phyloP scores from a whole-genome alignment of 53 echinoderm and acorn worm species.

The Glandiceps talaboti region DNA sequence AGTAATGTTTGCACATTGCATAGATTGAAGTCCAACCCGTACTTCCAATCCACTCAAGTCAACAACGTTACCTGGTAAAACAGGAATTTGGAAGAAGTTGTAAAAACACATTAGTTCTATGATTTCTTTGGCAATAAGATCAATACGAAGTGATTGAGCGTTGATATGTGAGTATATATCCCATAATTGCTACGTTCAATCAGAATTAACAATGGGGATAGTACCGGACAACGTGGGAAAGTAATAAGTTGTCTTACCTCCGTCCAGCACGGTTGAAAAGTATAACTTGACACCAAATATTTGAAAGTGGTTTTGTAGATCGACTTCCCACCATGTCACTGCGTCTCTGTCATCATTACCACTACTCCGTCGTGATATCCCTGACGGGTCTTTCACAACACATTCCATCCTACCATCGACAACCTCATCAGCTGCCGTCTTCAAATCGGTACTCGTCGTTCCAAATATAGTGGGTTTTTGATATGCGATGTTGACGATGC shows the following conservation, averaged over 20 bases:
- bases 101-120: no score
- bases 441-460: not conserved
- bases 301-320: not conserved
- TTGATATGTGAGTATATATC: no score
- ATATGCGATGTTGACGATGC: not conserved
- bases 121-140: no score
- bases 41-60: not conserved
- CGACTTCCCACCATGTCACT: not conserved
- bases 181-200: no score
- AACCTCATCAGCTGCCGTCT: not conserved
- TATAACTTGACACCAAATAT: not conserved
- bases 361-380: no score
- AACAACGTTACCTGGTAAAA: no score
- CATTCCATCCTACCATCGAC: not conserved
- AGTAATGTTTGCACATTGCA: not conserved
- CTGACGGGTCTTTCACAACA: not conserved
- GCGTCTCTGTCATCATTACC: not conserved
- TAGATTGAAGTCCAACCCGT: not conserved
- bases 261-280: not conserved
- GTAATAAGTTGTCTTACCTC: no score
- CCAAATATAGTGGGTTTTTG: not conserved
- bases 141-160: no score
- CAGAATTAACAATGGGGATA: no score
- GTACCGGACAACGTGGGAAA: no score
- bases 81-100: no score